Percentiles rank a stretch among this genome's conserved stretches.
Conservation (phyloP, 2,888 invertebrate genomes). For the Rhagium mordax region DNA sequence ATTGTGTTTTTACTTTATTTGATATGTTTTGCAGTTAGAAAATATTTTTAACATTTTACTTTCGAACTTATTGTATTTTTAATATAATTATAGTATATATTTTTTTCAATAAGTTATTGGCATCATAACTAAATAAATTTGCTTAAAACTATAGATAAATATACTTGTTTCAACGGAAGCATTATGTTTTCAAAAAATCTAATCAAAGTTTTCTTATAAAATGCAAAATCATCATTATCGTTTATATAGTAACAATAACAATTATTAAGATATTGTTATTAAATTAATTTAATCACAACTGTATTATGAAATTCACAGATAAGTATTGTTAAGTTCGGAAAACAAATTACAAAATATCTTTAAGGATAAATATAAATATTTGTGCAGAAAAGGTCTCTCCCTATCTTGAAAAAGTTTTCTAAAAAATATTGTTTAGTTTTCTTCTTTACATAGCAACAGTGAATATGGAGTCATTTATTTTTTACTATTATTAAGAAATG, state of each 20-base stretch:
- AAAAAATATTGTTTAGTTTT: neutral
- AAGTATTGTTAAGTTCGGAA: slow-evolving; percentile 9
- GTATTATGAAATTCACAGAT: slow-evolving; percentile 22
- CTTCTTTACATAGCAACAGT: slow-evolving; percentile 7
- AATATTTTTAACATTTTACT: neutral
- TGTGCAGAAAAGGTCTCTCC: neutral
- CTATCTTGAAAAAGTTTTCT: neutral
- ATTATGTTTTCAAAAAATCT: neutral
- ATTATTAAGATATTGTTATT: slow-evolving; percentile 14
- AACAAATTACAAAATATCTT: slow-evolving; percentile 29
- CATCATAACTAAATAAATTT: too few relatives aligned
- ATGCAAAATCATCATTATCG: neutral
- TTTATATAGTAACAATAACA: neutral
- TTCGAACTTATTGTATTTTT: too few relatives aligned
- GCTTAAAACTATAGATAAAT: too few relatives aligned
- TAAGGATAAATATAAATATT: slow-evolving; percentile 3
- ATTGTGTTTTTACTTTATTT: neutral
- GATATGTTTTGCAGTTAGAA: neutral
- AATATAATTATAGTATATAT: too few relatives aligned
- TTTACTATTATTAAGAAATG: neutral
- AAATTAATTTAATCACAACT: slow-evolving; percentile 1
- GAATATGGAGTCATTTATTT: neutral
- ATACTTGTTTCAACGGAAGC: too few relatives aligned
- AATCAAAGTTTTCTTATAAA: neutral
- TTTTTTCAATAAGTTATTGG: too few relatives aligned